Percentiles rank a stretch among this genome's conserved stretches.
Evolutionary conservation across 1,140 invertebrate species (phyloP).

Genomic region (Sesamia nonagrioides): DNA sequence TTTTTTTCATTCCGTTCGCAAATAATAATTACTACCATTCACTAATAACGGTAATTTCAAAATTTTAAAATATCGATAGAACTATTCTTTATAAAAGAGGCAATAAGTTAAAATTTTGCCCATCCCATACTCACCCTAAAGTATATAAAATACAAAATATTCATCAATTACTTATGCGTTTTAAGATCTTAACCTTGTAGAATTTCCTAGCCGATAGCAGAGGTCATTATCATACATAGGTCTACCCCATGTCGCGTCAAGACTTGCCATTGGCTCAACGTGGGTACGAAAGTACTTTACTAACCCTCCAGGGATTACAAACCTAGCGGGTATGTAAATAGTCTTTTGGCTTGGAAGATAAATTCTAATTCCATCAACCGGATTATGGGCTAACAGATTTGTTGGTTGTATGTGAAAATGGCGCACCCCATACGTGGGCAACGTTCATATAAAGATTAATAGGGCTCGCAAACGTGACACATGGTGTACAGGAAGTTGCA

Average conservation of each 20-base stretch:
- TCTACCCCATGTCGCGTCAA: not conserved
- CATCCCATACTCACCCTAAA: too few relatives aligned
- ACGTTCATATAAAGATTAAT: constrained; percentile 45
- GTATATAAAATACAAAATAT: too few relatives aligned
- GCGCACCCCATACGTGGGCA: constrained; percentile 14
- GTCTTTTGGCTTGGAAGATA: constrained; percentile 31
- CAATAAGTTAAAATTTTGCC: too few relatives aligned
- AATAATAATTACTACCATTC: too few relatives aligned
- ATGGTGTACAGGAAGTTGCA: constrained; percentile 31
- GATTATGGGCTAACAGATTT: constrained; percentile 38
- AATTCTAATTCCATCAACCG: constrained; percentile 36
- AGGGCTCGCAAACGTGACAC: constrained; percentile 31
- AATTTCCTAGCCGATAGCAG: not conserved
- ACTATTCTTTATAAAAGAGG: too few relatives aligned
- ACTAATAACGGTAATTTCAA: too few relatives aligned
- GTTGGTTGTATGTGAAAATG: constrained; percentile 27
- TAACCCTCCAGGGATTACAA: constrained; percentile 25
- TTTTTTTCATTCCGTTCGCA: too few relatives aligned
- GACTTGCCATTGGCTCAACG: constrained; percentile 10
- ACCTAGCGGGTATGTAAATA: constrained; percentile 30
- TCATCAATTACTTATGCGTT: too few relatives aligned
- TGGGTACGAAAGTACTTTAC: constrained; percentile 16
- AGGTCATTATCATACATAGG: not conserved
- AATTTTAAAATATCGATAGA: too few relatives aligned
- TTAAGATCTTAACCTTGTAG: too few relatives aligned